Conservation (phyloP, 2,113 vertebrate species). For the Asarcornis scutulata region DNA sequence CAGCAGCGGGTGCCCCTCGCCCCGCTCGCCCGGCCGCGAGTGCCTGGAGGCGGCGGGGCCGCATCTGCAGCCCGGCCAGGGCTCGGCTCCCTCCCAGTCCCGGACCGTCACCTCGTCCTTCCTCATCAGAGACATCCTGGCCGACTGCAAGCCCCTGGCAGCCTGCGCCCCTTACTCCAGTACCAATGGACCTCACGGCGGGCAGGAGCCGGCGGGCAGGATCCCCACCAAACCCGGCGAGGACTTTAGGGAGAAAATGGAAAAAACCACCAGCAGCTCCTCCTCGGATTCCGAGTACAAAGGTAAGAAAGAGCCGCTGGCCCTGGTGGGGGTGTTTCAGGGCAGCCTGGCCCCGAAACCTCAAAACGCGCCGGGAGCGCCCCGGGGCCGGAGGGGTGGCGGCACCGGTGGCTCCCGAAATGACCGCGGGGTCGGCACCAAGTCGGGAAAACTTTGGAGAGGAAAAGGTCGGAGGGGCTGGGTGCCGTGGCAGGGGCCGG, state of each 20-base stretch:
- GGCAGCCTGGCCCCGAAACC: background rate
- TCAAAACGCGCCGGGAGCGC: background rate
- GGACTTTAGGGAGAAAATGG: slow-evolving; percentile 91
- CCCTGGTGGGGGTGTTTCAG: background rate
- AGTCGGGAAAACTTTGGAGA: background rate
- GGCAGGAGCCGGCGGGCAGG: slow-evolving; percentile 85
- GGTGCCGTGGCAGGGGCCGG: background rate
- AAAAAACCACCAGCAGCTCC: slow-evolving; percentile 89
- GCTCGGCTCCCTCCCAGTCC: slow-evolving; percentile 91
- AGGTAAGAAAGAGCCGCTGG: slow-evolving; percentile 85
- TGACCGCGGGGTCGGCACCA: background rate
- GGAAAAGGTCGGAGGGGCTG: background rate
- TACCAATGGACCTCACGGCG: slow-evolving; percentile 87
- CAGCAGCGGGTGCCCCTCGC: slow-evolving; percentile 92
- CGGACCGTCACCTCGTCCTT: slow-evolving; percentile 97
- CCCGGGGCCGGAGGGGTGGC: background rate
- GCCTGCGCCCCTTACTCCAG: slow-evolving; percentile 98
- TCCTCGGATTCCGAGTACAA: slow-evolving; percentile 97
- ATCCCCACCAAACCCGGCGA: slow-evolving; percentile 86
- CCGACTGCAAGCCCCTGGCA: slow-evolving; percentile 96
- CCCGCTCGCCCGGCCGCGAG: slow-evolving; percentile 90
- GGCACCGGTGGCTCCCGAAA: background rate
- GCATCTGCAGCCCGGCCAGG: slow-evolving; percentile 87
- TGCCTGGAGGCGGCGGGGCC: slow-evolving; percentile 83
- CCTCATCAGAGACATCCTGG: slow-evolving; percentile 97